These are phyloP conservation scores for Ciconia boyciana DNA, from an alignment of 2,113 vertebrate genomes.

Conservation along the genomic window DNA sequence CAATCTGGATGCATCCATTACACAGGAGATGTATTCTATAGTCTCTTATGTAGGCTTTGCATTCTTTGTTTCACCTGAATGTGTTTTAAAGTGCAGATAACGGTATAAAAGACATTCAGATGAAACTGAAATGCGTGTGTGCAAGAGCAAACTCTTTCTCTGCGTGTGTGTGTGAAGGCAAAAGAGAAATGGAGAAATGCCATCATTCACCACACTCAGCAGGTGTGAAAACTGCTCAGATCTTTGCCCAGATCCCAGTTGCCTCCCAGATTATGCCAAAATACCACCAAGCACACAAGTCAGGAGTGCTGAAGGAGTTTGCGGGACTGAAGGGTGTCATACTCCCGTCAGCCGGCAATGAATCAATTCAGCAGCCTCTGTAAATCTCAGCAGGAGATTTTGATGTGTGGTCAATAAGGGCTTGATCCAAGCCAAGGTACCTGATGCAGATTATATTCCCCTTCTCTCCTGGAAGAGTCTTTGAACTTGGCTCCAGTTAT, in stretches of 20 bases:
- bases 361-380: neutral
- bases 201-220: neutral
- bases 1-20: neutral
- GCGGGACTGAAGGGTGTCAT: neutral
- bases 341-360: fast-evolving
- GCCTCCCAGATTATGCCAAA: neutral
- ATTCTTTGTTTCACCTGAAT: neutral
- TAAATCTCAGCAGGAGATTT: neutral
- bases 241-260: neutral
- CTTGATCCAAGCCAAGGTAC: neutral
- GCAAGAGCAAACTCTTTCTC: no score
- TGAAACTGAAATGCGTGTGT: no score
- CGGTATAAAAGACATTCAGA: neutral
- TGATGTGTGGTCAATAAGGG: neutral
- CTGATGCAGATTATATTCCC: neutral
- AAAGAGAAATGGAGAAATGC: neutral
- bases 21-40: neutral
- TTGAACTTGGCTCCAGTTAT: neutral
- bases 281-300: neutral
- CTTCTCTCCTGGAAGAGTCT: neutral
- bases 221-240: neutral
- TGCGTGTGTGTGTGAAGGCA: neutral
- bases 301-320: neutral
- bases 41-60: neutral
- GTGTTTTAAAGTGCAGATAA: neutral